Conservation (phyloP, 2,888 invertebrate species). For the Thymelicus sylvestris region DNA sequence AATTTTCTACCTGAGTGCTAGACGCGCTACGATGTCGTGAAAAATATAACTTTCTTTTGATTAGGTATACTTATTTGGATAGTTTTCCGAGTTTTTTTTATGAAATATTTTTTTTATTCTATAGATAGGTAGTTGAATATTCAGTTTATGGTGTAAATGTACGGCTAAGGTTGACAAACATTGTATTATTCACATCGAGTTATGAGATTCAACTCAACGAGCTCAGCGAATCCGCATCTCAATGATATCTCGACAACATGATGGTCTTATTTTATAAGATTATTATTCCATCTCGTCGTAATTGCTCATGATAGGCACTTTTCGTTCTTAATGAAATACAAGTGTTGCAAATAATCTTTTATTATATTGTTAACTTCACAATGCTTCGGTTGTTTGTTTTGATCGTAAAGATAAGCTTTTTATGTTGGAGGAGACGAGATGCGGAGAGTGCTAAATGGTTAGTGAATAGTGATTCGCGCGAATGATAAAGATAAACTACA, state of each 20-base stretch:
- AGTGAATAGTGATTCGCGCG: neutral
- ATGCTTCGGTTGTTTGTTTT: slow-evolving; percentile 15
- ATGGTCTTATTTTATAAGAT: slow-evolving; percentile 10
- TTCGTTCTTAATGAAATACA: slow-evolving; percentile 7
- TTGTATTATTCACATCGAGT: too few species aligned
- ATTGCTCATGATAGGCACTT: slow-evolving; percentile 12
- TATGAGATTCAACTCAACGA: neutral
- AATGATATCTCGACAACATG: neutral
- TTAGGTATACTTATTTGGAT: too few species aligned
- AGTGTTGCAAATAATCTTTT: slow-evolving; percentile 10
- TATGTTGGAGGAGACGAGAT: slow-evolving; percentile 6
- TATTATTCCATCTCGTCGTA: neutral
- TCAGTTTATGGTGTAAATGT: too few species aligned
- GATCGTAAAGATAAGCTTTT: slow-evolving; percentile 19
- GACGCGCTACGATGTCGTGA: too few species aligned
- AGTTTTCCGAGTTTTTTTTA: too few species aligned
- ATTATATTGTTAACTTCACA: slow-evolving; percentile 19
- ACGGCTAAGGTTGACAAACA: too few species aligned
- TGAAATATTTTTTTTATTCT: too few species aligned
- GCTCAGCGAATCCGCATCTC: neutral
- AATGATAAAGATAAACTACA: neutral
- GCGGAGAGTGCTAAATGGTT: slow-evolving; percentile 1
- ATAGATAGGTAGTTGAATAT: too few species aligned
- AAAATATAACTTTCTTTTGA: too few species aligned
- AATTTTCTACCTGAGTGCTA: too few species aligned